Conservation (phyloP, 2,888 invertebrate species). For the Leptopterna dolabrata region DNA sequence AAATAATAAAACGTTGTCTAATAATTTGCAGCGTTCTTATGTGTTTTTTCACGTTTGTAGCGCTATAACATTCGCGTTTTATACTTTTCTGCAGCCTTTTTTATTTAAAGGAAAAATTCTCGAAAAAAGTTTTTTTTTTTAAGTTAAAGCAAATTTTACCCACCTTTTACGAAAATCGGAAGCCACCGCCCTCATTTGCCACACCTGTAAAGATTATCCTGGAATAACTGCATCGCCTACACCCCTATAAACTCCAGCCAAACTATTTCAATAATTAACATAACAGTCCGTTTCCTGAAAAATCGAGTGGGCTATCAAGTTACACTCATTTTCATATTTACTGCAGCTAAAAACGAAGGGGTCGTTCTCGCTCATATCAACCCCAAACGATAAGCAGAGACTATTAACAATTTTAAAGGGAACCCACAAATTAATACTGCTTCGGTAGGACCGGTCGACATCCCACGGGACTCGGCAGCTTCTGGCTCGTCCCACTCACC, state of each 20-base stretch:
- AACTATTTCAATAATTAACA: background rate
- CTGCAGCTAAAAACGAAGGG: background rate
- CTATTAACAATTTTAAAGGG: background rate
- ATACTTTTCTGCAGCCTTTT: too few relatives aligned
- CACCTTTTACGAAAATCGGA: background rate
- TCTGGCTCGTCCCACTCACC: background rate
- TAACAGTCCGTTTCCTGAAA: background rate
- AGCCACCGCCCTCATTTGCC: background rate
- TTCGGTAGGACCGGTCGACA: background rate
- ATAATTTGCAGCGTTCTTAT: too few relatives aligned
- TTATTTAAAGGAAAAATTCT: too few relatives aligned
- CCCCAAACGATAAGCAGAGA: background rate
- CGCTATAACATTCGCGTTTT: too few relatives aligned
- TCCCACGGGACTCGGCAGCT: background rate
- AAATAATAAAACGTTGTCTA: too few relatives aligned
- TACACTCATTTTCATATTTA: background rate
- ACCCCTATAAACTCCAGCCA: background rate
- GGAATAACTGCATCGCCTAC: background rate
- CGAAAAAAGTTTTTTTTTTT: too few relatives aligned
- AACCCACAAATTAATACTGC: background rate
- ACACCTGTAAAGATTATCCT: background rate
- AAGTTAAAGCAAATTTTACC: too few relatives aligned
- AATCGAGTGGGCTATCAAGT: background rate
- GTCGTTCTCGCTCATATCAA: background rate
- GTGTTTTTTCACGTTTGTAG: too few relatives aligned